Conservation (phyloP, 2,113 vertebrate genomes). For the Tachysurus fulvidraco region DNA sequence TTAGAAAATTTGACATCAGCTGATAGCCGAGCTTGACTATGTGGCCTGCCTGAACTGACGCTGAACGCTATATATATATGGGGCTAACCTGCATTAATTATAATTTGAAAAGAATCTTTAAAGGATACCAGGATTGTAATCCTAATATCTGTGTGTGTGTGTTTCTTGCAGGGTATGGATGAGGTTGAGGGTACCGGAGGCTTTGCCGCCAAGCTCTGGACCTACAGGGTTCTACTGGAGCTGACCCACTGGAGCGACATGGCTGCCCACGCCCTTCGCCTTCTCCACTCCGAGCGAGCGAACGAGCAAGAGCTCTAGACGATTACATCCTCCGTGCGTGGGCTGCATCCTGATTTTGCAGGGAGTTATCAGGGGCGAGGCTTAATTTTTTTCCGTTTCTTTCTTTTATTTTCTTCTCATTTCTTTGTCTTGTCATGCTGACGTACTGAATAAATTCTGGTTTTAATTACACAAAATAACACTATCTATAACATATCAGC, state of each 20-base stretch:
- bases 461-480: background rate
- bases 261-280: slow-evolving; percentile 67
- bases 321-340: background rate
- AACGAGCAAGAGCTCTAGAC: slow-evolving; percentile 56
- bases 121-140: background rate
- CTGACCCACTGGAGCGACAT: slow-evolving; percentile 75
- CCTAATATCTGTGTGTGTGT: background rate
- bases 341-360: background rate
- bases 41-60: too few relatives aligned
- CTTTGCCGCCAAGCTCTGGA: slow-evolving; percentile 74
- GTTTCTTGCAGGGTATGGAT: slow-evolving; percentile 63
- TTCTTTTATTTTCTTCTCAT: background rate
- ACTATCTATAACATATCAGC: background rate
- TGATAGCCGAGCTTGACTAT: too few relatives aligned
- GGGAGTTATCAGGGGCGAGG: background rate
- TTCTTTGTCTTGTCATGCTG: background rate
- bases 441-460: background rate
- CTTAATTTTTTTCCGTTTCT: background rate
- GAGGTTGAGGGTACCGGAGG: slow-evolving; percentile 57
- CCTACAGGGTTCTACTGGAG: slow-evolving; percentile 72
- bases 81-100: background rate
- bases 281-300: slow-evolving; percentile 62
- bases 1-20: too few relatives aligned
- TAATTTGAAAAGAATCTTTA: background rate
- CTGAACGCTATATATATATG: too few relatives aligned